A percentile compares a stretch with the other conserved stretches of the same genome.
These are phyloP conservation scores for Nomada lathburiana DNA, from an alignment of 2,888 invertebrate genomes.

Conservation along the genomic window DNA sequence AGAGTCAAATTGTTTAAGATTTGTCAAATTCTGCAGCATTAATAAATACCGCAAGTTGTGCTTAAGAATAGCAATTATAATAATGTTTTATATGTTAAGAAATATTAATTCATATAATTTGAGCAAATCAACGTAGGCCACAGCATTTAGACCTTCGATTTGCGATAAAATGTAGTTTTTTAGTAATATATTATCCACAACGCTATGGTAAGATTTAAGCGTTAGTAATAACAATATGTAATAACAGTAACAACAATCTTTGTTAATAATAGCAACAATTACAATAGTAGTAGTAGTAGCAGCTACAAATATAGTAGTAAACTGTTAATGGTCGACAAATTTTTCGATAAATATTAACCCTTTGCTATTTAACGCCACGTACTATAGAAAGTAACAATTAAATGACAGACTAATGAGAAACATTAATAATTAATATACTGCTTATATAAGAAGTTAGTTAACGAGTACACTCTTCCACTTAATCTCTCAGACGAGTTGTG, in stretches of 20 bases:
- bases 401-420: neutral
- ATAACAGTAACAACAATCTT: neutral
- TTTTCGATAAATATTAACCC: constrained; percentile 15
- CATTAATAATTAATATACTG: neutral
- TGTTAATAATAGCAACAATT: constrained; percentile 6
- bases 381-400: neutral
- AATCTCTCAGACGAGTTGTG: no score
- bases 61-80: no score
- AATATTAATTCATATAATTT: no score
- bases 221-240: constrained; percentile 2
- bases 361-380: neutral
- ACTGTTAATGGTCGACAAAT: neutral
- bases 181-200: neutral
- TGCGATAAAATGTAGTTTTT: neutral
- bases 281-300: constrained; percentile 15
- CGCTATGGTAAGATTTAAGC: neutral
- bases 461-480: no score
- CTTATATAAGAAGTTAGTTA: no score
- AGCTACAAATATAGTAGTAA: constrained; percentile 6
- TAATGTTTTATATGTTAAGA: no score
- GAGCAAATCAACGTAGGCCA: neutral
- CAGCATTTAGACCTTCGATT: neutral
- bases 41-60: no score
- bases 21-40: no score
- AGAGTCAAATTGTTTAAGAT: no score